Evolutionary conservation across 2,113 vertebrate species (phyloP).

Genomic region (Rattus norvegicus): DNA sequence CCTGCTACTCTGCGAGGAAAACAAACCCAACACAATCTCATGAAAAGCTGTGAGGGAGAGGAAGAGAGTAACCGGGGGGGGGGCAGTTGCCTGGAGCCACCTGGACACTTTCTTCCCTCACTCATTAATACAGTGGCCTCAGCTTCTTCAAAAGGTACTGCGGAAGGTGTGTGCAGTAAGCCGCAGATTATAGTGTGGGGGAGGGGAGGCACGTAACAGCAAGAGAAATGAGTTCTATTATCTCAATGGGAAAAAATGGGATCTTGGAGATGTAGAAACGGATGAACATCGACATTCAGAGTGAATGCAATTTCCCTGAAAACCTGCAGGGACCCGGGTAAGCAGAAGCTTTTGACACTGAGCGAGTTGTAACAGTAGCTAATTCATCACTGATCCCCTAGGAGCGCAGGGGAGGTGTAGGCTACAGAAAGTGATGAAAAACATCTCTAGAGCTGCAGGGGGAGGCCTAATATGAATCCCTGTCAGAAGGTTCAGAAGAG

Average conservation of each 20-base stretch:
- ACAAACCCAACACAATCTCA: not conserved
- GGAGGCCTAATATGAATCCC: not conserved
- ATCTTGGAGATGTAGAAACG: not conserved
- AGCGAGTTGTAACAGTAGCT: not conserved
- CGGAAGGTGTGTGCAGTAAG: not conserved
- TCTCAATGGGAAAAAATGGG: not conserved
- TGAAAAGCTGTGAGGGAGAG: not conserved
- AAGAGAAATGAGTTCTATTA: constrained; percentile 3
- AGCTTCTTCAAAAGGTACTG: not conserved
- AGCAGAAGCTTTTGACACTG: constrained; percentile 26
- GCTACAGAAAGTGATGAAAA: not conserved
- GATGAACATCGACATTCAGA: not conserved
- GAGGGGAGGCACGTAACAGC: not conserved
- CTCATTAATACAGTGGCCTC: not conserved
- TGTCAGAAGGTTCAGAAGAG: not conserved
- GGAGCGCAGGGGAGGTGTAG: not conserved
- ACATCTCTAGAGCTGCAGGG: not conserved
- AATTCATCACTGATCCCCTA: constrained; percentile 5
- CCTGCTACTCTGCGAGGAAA: not conserved
- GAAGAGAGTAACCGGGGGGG: not conserved
- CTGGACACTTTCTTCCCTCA: too few relatives aligned
- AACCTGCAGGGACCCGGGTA: not conserved
- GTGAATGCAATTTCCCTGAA: constrained; percentile 2
- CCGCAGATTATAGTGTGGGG: too few relatives aligned
- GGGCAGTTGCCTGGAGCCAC: too few relatives aligned